A percentile compares a stretch with the other conserved stretches of the same genome.
Conservation (phyloP, 2,888 invertebrate species). For the Ophraella communa region DNA sequence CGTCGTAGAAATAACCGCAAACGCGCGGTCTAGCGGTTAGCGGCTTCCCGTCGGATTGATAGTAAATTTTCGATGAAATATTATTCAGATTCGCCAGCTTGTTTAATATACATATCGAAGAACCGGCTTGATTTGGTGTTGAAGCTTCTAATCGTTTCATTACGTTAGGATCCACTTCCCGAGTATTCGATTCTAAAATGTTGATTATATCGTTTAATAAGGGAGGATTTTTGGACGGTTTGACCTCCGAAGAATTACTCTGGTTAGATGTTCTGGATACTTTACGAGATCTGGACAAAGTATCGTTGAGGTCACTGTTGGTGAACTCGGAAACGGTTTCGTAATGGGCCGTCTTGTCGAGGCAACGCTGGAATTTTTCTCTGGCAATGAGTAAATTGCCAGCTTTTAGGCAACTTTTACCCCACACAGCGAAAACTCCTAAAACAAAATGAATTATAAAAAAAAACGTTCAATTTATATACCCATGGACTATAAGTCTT, state of each 20-base stretch:
- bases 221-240: slow-evolving; percentile 70
- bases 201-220: slow-evolving; percentile 73
- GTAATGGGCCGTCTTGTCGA: slow-evolving; percentile 59
- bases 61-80: slow-evolving; percentile 57
- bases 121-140: slow-evolving; percentile 56
- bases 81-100: slow-evolving; percentile 60
- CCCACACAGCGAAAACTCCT: slow-evolving; percentile 89
- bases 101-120: slow-evolving; percentile 61
- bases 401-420: slow-evolving; percentile 79
- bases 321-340: slow-evolving; percentile 46
- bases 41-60: slow-evolving; percentile 30
- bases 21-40: slow-evolving; percentile 47
- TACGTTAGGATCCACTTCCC: slow-evolving; percentile 63
- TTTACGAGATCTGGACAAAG: slow-evolving; percentile 35
- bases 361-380: slow-evolving; percentile 72
- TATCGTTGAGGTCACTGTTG: slow-evolving; percentile 40
- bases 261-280: slow-evolving; percentile 36
- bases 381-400: slow-evolving; percentile 81
- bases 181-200: slow-evolving; percentile 70
- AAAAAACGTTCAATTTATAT: too few species aligned
- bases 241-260: slow-evolving; percentile 55
- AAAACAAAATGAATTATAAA: slow-evolving; percentile 36
- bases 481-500: too few species aligned
- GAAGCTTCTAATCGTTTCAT: slow-evolving; percentile 60
- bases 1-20: slow-evolving; percentile 71